Percentiles rank a stretch among this genome's conserved stretches.
These are phyloP conservation scores for Dendrocincla tyrannina DNA, from an alignment of 2,797 vertebrate species.

Conservation along the genomic window DNA sequence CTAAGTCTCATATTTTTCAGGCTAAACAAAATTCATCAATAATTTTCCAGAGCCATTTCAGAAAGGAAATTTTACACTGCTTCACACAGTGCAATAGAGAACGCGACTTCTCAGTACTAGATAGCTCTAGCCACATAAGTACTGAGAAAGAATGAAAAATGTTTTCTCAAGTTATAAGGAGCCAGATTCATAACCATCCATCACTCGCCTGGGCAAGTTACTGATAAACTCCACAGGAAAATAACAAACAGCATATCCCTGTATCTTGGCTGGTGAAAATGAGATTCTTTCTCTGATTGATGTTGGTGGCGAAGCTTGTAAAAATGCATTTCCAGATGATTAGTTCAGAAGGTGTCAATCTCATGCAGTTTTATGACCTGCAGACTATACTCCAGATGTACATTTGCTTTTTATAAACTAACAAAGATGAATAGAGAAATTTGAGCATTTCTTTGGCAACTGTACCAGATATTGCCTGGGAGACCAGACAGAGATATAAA, in stretches of 20 bases:
- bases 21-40: slow-evolving; percentile 36
- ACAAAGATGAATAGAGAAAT: slow-evolving; percentile 84
- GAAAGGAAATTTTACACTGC: slow-evolving; percentile 47
- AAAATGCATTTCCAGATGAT: slow-evolving; percentile 86
- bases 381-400: slow-evolving; percentile 80
- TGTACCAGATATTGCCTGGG: slow-evolving; percentile 63
- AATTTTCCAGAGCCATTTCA: slow-evolving; percentile 54
- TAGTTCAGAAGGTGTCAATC: slow-evolving; percentile 84
- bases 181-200: slow-evolving; percentile 81
- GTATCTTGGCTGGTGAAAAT: slow-evolving; percentile 81
- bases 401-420: slow-evolving; percentile 85
- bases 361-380: slow-evolving; percentile 81
- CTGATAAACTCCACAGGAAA: slow-evolving; percentile 81
- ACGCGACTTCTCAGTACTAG: slow-evolving; percentile 61
- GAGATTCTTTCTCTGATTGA: slow-evolving; percentile 83
- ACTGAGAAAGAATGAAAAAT: slow-evolving; percentile 76
- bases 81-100: slow-evolving; percentile 42
- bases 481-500: slow-evolving; percentile 28
- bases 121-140: slow-evolving; percentile 59
- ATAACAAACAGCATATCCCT: slow-evolving; percentile 79
- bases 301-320: slow-evolving; percentile 80
- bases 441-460: slow-evolving; percentile 67
- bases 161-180: slow-evolving; percentile 75
- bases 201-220: slow-evolving; percentile 79
- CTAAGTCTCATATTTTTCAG: slow-evolving; percentile 21